These are phyloP conservation scores for Montipora foliosa DNA, from an alignment of 64 coral and sea anemone genomes.

Conservation along the genomic window DNA sequence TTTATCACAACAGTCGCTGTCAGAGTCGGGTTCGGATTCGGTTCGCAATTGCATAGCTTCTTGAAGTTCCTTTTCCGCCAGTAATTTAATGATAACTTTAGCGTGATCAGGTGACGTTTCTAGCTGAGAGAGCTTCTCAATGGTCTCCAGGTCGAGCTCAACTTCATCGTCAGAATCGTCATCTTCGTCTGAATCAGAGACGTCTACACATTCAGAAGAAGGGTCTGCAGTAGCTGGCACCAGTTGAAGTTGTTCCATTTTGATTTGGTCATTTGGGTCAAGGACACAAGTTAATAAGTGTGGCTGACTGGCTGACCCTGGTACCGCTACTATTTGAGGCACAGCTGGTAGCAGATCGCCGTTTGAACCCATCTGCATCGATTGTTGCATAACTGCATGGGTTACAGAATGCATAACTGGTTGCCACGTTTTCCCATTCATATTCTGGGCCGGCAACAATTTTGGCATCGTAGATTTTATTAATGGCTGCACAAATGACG, in stretches of 20 bases:
- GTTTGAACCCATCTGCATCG: no score
- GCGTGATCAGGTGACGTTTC: not conserved
- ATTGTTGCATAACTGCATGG: no score
- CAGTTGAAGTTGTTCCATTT: not conserved
- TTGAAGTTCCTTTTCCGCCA: not conserved
- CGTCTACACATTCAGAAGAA: not conserved
- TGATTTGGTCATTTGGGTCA: not conserved
- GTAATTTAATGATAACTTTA: not conserved
- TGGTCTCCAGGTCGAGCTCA: constrained; percentile 6
- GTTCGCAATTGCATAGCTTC: not conserved
- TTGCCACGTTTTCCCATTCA: not conserved
- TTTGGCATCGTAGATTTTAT: not conserved
- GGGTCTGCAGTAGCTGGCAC: not conserved
- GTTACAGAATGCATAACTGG: not conserved
- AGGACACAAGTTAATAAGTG: no score
- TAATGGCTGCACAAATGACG: not conserved
- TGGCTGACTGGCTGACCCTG: not conserved
- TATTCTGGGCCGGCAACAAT: not conserved
- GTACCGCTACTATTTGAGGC: not conserved
- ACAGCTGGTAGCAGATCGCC: not conserved
- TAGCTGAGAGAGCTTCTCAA: not conserved
- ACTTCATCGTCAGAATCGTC: not conserved
- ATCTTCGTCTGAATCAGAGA: not conserved
- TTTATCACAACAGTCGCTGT: not conserved
- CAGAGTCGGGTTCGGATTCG: not conserved